Percentiles rank a stretch among this genome's conserved stretches.
Evolutionary conservation across 2,113 vertebrate species (phyloP).

Genomic region (Toxotes jaculatrix): DNA sequence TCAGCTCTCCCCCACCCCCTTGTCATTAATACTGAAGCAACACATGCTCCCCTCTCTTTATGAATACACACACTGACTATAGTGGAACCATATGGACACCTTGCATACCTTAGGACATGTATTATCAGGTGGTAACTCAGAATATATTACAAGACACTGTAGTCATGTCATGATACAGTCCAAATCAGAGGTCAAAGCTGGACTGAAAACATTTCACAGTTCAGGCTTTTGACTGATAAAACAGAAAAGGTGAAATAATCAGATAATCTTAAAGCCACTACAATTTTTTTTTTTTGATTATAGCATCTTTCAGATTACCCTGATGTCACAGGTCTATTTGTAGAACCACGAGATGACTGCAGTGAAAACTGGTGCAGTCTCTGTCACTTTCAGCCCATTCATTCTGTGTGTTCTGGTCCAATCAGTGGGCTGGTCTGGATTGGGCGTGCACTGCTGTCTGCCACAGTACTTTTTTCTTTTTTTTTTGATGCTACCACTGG

Average conservation of each 20-base stretch:
- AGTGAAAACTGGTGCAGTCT: constrained; percentile 10
- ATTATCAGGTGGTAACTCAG: background rate
- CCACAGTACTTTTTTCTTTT: background rate
- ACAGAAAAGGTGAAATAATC: background rate
- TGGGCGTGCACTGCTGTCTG: background rate
- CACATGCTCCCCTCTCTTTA: constrained; percentile 56
- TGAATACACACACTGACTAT: constrained; percentile 12
- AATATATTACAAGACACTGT: background rate
- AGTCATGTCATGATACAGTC: background rate
- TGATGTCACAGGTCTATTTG: background rate
- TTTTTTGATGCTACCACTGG: background rate
- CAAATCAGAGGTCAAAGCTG: background rate
- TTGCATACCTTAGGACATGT: background rate
- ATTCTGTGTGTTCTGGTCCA: background rate
- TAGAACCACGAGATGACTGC: background rate
- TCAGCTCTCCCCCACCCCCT: constrained; percentile 58
- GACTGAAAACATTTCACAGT: background rate
- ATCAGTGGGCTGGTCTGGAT: background rate
- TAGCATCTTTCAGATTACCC: background rate
- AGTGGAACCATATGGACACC: background rate
- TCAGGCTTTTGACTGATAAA: background rate
- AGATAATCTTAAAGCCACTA: background rate
- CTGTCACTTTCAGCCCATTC: background rate
- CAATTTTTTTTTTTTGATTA: background rate
- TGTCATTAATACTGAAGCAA: constrained; percentile 61